These are phyloP conservation scores for Brachyhypopomus occidentalis DNA, from an alignment of 2,113 vertebrate species.

Conservation along the genomic window DNA sequence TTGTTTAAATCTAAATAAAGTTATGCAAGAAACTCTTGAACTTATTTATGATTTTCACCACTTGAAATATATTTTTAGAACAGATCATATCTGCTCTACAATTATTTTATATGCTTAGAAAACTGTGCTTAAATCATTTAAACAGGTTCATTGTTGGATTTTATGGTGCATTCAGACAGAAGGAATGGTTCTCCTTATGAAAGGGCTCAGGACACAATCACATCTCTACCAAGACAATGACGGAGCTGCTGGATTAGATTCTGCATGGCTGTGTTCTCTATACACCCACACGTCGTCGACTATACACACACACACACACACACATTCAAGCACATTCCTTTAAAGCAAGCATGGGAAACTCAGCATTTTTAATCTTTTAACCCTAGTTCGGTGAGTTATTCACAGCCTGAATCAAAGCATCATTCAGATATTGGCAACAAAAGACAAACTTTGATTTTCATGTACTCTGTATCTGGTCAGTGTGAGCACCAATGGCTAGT, in stretches of 20 bases:
- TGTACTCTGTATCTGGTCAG: slow-evolving; percentile 19
- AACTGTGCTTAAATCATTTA: too few species aligned
- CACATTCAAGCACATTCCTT: neutral
- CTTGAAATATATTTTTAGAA: too few species aligned
- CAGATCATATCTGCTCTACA: too few species aligned
- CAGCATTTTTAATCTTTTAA: neutral
- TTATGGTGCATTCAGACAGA: neutral
- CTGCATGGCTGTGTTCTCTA: neutral
- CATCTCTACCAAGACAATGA: slow-evolving; percentile 14
- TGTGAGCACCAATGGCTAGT: slow-evolving; percentile 27
- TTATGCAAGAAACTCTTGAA: too few species aligned
- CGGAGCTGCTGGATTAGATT: slow-evolving; percentile 15
- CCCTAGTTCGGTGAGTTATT: neutral
- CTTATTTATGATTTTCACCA: too few species aligned
- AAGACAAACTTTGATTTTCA: neutral
- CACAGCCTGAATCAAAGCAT: neutral
- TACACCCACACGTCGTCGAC: neutral
- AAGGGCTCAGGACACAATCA: slow-evolving; percentile 5
- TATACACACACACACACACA: neutral
- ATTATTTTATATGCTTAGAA: too few species aligned
- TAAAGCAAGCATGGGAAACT: neutral
- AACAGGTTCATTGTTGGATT: neutral
- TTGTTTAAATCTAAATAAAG: too few species aligned
- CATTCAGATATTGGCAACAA: neutral
- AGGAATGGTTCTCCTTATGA: slow-evolving; percentile 12